Evolutionary conservation across 2,888 invertebrate species (phyloP).

Genomic region (Drosophila mayaguana): DNA sequence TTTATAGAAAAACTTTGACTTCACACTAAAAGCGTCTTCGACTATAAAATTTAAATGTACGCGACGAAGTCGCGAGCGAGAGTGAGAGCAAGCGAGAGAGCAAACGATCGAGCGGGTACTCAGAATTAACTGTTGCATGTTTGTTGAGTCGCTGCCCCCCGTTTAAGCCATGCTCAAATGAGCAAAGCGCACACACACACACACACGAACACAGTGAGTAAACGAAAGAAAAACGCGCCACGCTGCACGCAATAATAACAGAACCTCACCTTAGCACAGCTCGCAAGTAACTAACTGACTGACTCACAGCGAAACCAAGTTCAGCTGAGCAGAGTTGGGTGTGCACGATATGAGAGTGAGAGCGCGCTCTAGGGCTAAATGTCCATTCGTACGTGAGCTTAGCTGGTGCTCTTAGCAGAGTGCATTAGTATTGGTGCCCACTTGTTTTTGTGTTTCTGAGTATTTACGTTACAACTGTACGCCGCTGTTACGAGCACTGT

Average conservation of each 20-base stretch:
- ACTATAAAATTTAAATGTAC: conserved; percentile 30
- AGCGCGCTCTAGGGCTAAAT: conserved; percentile 61
- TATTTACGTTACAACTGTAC: conserved; percentile 54
- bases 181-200: conserved; percentile 48
- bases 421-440: conserved; percentile 26
- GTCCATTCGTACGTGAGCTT: conserved; percentile 32
- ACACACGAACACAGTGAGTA: conserved; percentile 23
- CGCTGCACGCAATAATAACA: conserved; percentile 30
- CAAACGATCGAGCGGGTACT: conserved; percentile 28
- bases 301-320: conserved; percentile 58
- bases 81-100: conserved; percentile 3
- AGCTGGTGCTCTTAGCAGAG: conserved; percentile 38
- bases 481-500: conserved; percentile 35
- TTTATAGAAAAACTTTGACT: conserved; percentile 15
- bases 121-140: conserved; percentile 70
- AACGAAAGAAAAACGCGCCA: conserved; percentile 15
- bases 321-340: conserved; percentile 46
- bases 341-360: conserved; percentile 25
- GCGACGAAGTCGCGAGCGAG: conserved; percentile 12
- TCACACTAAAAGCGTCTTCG: conserved; percentile 30
- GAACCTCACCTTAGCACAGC: conserved; percentile 75
- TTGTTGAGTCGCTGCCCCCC: conserved; percentile 52
- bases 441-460: conserved; percentile 26
- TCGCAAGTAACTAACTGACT: conserved; percentile 72
- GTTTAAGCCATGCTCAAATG: conserved; percentile 73